These are phyloP conservation scores for Nibea albiflora DNA, from an alignment of 2,113 vertebrate species.

Conservation along the genomic window DNA sequence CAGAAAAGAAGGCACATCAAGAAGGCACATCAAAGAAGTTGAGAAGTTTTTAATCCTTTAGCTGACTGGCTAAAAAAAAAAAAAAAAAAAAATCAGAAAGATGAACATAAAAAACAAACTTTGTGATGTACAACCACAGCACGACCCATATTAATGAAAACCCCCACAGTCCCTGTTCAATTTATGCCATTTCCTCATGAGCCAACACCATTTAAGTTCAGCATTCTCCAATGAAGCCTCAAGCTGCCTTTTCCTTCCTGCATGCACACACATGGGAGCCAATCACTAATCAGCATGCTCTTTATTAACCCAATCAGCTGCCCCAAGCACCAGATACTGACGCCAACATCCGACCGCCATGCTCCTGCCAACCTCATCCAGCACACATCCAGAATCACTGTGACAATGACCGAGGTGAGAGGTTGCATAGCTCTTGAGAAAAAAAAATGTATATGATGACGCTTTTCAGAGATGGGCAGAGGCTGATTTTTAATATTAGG, in stretches of 20 bases:
- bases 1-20: not conserved
- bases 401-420: not conserved
- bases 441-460: not conserved
- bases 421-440: not conserved
- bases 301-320: conserved; percentile 29
- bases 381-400: not conserved
- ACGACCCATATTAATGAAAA: conserved; percentile 19
- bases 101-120: conserved; percentile 7
- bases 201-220: not conserved
- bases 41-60: not conserved
- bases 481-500: no score
- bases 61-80: not conserved
- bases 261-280: not conserved
- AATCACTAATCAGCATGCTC: conserved; percentile 3
- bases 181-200: conserved; percentile 10
- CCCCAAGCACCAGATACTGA: not conserved
- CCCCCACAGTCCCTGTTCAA: conserved; percentile 6
- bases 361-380: not conserved
- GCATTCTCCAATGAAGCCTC: conserved; percentile 2
- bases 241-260: not conserved
- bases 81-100: not conserved
- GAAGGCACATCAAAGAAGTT: no score
- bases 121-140: not conserved
- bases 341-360: not conserved
- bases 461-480: not conserved